A percentile compares a stretch with the other conserved stretches of the same genome.
Conservation (phyloP, 2,113 vertebrate species). For the Amphiprion ocellaris region DNA sequence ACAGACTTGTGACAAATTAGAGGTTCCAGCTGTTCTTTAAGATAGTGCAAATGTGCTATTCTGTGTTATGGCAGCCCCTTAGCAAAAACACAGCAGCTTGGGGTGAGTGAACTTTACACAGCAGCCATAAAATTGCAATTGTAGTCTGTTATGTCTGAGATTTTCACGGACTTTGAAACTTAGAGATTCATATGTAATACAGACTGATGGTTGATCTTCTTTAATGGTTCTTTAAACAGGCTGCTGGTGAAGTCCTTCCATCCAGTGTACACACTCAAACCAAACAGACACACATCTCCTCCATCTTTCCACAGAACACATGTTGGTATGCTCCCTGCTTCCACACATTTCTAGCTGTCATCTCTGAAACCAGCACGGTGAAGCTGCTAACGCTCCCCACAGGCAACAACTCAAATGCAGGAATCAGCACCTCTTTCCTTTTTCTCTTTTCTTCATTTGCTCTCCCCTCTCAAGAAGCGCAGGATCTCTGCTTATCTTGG, state of each 20-base stretch:
- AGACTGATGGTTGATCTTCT: not conserved
- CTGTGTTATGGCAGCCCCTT: constrained; percentile 31
- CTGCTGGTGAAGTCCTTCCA: constrained; percentile 57
- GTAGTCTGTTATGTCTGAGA: not conserved
- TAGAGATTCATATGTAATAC: not conserved
- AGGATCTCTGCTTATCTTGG: constrained; percentile 60
- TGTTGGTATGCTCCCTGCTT: not conserved
- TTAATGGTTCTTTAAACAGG: not conserved
- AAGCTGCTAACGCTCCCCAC: constrained; percentile 28
- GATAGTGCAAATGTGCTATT: not conserved
- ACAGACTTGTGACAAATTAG: not conserved
- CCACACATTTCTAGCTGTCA: constrained; percentile 44
- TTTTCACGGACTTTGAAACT: not conserved
- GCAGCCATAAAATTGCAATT: constrained; percentile 29
- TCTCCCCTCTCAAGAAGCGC: constrained; percentile 35
- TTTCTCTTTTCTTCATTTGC: constrained; percentile 27
- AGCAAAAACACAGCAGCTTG: not conserved
- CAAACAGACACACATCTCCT: constrained; percentile 26
- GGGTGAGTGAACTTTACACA: constrained; percentile 37
- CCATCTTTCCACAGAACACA: constrained; percentile 24
- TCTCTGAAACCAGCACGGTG: constrained; percentile 38
- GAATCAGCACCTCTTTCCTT: constrained; percentile 19
- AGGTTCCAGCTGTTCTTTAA: not conserved
- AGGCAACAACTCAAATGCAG: constrained; percentile 28
- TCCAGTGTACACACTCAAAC: constrained; percentile 27